Base-by-base conservation (phyloP, 2,113 vertebrate species). In the Pteronura brasiliensis region DNA sequence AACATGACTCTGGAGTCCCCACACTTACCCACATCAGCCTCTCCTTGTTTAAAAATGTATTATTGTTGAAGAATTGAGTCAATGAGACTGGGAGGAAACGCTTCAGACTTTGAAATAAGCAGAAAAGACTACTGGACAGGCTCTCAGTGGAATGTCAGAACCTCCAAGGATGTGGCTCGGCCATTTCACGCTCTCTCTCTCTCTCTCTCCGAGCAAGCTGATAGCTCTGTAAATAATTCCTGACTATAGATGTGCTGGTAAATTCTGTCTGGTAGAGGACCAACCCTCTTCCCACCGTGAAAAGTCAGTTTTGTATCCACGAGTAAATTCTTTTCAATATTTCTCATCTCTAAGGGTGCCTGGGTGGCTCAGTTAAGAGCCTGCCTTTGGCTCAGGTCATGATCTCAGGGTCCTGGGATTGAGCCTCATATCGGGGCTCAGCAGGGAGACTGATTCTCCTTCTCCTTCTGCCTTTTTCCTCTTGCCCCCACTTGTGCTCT, bases 91-190 rank as follows among this genome's bases (percentile, higher is more conserved):
- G 27, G 71, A 74, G 29, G 42, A 93, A 88, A 74, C 20, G 31
- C 52, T 61, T 92, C 82, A 76, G 74, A 86, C 39, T 94, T 93
- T 65, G 69, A 94, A 81, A 76, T 89, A 88, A 92, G n/a, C 29
- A 61, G 36, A 76, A 74, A 20, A 25, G 17, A 89, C 31, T 9
- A 34, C 42, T 89, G 80, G 49, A 29, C 27, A 59, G 55, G 13
- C 12, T 91, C 65, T 74, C 82, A 25, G 12, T 23, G n/a, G 77
- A 80, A 92, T 76, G 29, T 10, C 17, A 25, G 61, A 13, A 13
- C 36, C 27, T 74, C 59, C 31, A 61, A 83, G 29, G 71, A 57
- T 47, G 12, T 27, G 47, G 52, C 29, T 34, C 29, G 14, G 42
- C 49, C 25, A 55, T 82, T 63, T 80, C 55, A 86, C 2, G 83